Evolutionary conservation across 2,888 invertebrate genomes (phyloP), one percentile per base, ranked within the genome.

Genomic region (Reticulitermes lucifugus): DNA sequence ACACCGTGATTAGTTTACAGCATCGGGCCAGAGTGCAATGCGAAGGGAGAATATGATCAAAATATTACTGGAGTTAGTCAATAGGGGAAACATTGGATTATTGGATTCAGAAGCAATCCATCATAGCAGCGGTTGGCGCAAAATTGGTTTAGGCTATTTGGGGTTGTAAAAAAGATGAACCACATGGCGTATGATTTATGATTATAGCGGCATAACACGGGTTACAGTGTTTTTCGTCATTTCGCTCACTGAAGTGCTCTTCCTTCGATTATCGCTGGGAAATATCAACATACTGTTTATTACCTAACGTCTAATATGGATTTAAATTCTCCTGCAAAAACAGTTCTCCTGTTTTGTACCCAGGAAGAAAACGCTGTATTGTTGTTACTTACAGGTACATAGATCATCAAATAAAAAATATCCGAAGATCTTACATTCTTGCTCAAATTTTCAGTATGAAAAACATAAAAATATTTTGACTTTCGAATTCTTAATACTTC

Each of bases 91-190:
- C 65, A 60, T 60, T 65, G 65, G 65, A 65, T 65, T 65, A 65
- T 65, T 65, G 65, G 65, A 65, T 65, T 65, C 65, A 65, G 25
- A 65, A 65, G 65, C 65, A n/a, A 65, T 65, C 65, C 65, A 65
- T 65, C 65, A 65, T 65, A n/a, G 55, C 14, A n/a, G 65, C 25
- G 65, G 65, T 65, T n/a, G 25, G 65, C n/a, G 25, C 25, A 65
- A 65, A 65, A 65, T n/a, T 65, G 65, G n/a, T 65, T 65, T 65
- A 65, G n/a, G 65, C 55, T 55, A 18, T 55, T 18, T 18, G 55
- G 18, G 55, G 55, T n/a, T 25, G 25, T 65, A 65, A 65, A 65
- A 60, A 65, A n/a, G 6, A n/a, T n/a, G 65, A 65, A 65, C 4
- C 65, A 65, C 25, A 25, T 25, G 65, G 65, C 7, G 65, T n/a